These are phyloP conservation scores for Callyntrura guangdongensis DNA, from an alignment of 2,888 invertebrate species.

Conservation along the genomic window DNA sequence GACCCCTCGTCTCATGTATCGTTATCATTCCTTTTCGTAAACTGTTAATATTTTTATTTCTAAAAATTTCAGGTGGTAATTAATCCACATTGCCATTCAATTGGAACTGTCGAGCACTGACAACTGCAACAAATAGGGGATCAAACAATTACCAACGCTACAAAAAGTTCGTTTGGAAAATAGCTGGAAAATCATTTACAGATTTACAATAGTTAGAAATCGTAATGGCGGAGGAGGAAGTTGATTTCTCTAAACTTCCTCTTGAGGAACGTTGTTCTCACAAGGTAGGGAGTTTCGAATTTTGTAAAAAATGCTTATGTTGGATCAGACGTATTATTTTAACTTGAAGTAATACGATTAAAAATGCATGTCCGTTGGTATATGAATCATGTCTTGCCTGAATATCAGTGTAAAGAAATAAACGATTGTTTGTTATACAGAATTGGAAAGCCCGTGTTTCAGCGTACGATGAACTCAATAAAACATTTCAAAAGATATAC, in stretches of 20 bases:
- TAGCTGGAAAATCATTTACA: no score
- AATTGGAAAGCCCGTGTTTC: slow-evolving; percentile 97
- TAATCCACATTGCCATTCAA: no score
- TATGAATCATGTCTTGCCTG: slow-evolving; percentile 74
- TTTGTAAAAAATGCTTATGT: no score
- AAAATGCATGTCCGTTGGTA: no score
- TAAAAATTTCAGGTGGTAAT: no score
- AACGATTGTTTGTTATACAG: slow-evolving; percentile 85
- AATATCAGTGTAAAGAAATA: neutral
- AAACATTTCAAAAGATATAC: slow-evolving; percentile 94
- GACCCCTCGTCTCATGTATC: no score
- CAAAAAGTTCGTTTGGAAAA: neutral
- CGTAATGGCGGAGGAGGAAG: slow-evolving; percentile 90
- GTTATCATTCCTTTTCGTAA: no score
- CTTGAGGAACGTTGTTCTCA: slow-evolving; percentile 97
- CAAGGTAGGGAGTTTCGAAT: no score
- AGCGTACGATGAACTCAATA: slow-evolving; percentile 97
- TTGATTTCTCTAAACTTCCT: slow-evolving; percentile 94
- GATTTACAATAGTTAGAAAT: neutral
- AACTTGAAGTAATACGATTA: no score
- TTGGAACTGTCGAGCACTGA: no score
- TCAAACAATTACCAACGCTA: neutral
- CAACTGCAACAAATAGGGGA: neutral
- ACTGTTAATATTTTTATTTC: no score
- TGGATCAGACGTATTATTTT: no score